Evolutionary conservation across 2,888 invertebrate genomes (phyloP), one percentile per base, ranked within the genome.

Genomic region (Crematogaster levior): DNA sequence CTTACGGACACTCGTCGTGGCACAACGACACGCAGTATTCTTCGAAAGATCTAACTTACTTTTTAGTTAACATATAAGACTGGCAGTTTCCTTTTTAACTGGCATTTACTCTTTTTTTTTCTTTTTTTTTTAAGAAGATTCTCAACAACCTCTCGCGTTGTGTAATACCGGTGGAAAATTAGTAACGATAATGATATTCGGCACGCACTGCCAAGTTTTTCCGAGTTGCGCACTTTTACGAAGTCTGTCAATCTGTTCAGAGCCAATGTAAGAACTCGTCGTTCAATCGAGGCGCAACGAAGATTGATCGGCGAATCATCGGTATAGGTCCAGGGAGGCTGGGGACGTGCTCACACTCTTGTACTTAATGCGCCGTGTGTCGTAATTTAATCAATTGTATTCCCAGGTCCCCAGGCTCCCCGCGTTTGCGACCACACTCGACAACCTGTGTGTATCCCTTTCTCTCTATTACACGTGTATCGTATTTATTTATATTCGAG

Each of bases 171-270:
- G 61, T 37, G 46, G 30, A 58, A 73, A 75, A 48, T 81, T 60
- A 27, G 34, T 43, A 56, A 70, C 84, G 74, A 86, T 46, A 18
- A 30, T 87, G 77, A 21, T 72, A 86, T 83, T 89, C 90, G 91
- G 91, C 90, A 91, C 90, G 89, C 91, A 93, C 93, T 93, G 93
- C 93, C 93, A 90, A 91, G 88, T 88, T 91, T 92, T 87, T 87
- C 82, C 87, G 27, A 43, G 43, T 65, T 27, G 72, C 82, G 85
- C 82, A 84, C 82, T 88, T 84, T 81, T 75, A 82, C 46, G 43
- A 84, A 84, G 48, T 51, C 66, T 61, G 68, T 86, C 68, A 65
- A 82, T 82, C 75, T 15, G 82, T 70, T 66, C 58, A 65, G 1
- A 68, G 60, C 40, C 58, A 84, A 81, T 70, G 65, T 65, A 61